phyloP scores from a whole-genome alignment of 2,113 vertebrate species.

The Tetraodon nigroviridis region DNA sequence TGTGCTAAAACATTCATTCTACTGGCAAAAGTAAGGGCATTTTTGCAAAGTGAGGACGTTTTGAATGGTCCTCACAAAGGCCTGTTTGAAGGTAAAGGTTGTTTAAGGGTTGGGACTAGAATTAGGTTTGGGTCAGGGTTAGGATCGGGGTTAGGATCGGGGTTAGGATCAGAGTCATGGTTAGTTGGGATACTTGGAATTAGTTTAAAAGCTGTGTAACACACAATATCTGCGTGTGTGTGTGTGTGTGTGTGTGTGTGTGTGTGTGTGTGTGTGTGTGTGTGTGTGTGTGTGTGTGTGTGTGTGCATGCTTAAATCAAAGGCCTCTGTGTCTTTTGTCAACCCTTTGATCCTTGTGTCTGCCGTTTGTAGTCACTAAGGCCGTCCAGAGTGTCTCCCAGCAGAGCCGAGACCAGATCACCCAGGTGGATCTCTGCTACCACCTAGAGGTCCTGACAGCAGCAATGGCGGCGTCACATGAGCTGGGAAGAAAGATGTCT shows the following conservation, averaged over 20 bases:
- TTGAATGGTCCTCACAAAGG: too few species aligned
- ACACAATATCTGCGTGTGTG: too few species aligned
- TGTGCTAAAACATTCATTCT: too few species aligned
- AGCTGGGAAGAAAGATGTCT: constrained; percentile 8
- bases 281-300: constrained; percentile 3
- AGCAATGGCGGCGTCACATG: background rate
- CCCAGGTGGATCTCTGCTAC: constrained; percentile 72
- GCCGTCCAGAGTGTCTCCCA: background rate
- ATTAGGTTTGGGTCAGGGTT: too few species aligned
- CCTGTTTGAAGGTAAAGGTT: too few species aligned
- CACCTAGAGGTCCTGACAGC: constrained; percentile 61
- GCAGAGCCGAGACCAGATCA: background rate
- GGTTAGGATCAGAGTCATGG: too few species aligned
- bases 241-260: constrained; percentile 36
- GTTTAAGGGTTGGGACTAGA: too few species aligned
- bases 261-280: constrained; percentile 33
- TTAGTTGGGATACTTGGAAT: too few species aligned
- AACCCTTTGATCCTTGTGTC: constrained; percentile 52
- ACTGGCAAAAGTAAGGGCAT: too few species aligned
- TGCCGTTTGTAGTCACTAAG: constrained; percentile 42
- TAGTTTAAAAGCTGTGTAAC: too few species aligned
- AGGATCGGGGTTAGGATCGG: too few species aligned
- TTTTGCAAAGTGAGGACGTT: too few species aligned
- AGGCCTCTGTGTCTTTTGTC: constrained; percentile 30
- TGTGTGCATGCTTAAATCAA: constrained; percentile 57